Conservation (phyloP, 2,797 vertebrate species). For the Coregonus sp. region DNA sequence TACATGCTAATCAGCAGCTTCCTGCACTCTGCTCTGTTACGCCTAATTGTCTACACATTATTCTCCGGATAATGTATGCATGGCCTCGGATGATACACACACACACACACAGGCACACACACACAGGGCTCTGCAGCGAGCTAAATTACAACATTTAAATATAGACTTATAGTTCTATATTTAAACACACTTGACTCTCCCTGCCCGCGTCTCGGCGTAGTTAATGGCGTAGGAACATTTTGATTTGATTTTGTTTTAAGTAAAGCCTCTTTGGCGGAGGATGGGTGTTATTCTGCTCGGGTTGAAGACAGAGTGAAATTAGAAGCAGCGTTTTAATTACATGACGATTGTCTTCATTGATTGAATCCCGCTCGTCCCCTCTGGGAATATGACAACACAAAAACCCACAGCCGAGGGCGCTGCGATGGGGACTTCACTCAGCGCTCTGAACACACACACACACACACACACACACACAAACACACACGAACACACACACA, state of each 20-base stretch:
- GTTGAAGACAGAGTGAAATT: slow-evolving; percentile 56
- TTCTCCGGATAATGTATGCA: slow-evolving; percentile 71
- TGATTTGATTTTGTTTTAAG: slow-evolving; percentile 59
- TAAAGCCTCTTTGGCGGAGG: slow-evolving; percentile 33
- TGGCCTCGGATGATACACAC: slow-evolving; percentile 52
- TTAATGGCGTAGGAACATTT: slow-evolving; percentile 34
- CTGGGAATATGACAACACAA: slow-evolving; percentile 18
- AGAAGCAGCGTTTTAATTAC: slow-evolving; percentile 66
- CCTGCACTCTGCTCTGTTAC: slow-evolving; percentile 58
- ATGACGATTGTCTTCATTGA: slow-evolving; percentile 63
- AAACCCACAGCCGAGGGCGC: background rate
- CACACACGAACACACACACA: background rate
- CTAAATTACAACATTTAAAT: slow-evolving; percentile 64
- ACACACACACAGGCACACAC: slow-evolving; percentile 20
- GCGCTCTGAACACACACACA: background rate
- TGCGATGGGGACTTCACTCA: background rate
- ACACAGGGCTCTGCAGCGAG: slow-evolving; percentile 54
- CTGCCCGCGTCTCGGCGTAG: slow-evolving; percentile 25
- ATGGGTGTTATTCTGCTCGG: slow-evolving; percentile 56
- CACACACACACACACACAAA: background rate
- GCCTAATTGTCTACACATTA: slow-evolving; percentile 75
- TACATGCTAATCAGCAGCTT: slow-evolving; percentile 73
- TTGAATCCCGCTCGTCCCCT: slow-evolving; percentile 60
- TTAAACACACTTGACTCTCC: slow-evolving; percentile 60
- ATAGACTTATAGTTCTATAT: slow-evolving; percentile 45